Evolutionary conservation across 2,797 vertebrate genomes (phyloP).

Genomic region (Danionella dracula): DNA sequence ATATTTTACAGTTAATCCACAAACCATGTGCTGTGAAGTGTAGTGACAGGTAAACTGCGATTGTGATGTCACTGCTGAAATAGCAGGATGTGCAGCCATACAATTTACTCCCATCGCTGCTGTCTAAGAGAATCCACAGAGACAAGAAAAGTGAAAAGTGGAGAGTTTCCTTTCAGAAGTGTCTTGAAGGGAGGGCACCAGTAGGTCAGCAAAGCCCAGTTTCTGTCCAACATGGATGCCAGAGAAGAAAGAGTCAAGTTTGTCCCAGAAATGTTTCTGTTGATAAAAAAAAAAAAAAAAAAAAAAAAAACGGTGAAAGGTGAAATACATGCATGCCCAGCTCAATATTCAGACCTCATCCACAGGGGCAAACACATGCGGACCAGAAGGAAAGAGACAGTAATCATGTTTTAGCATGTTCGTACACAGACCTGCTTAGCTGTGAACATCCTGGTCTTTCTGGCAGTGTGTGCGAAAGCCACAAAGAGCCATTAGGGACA

Average conservation of each 20-base stretch:
- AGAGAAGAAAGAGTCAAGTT: constrained; percentile 22
- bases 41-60: too few species aligned
- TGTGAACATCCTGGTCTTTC: constrained; percentile 18
- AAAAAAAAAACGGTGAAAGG: constrained; percentile 49
- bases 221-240: neutral
- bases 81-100: too few species aligned
- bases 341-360: constrained; percentile 47
- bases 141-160: neutral
- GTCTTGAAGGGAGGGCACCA: neutral
- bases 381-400: neutral
- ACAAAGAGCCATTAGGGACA: constrained; percentile 38
- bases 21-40: too few species aligned
- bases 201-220: neutral
- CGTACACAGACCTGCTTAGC: constrained; percentile 11
- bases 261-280: constrained; percentile 56
- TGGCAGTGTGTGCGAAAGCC: constrained; percentile 19
- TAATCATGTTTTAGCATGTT: constrained; percentile 18
- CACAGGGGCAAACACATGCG: constrained; percentile 22
- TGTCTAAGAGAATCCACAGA: neutral
- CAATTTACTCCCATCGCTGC: neutral
- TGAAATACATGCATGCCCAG: constrained; percentile 64
- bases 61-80: too few species aligned
- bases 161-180: neutral
- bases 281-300: neutral
- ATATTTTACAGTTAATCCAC: too few species aligned